These are phyloP conservation scores for Dasypus novemcinctus DNA, from an alignment of 2,113 vertebrate genomes.

Conservation along the genomic window DNA sequence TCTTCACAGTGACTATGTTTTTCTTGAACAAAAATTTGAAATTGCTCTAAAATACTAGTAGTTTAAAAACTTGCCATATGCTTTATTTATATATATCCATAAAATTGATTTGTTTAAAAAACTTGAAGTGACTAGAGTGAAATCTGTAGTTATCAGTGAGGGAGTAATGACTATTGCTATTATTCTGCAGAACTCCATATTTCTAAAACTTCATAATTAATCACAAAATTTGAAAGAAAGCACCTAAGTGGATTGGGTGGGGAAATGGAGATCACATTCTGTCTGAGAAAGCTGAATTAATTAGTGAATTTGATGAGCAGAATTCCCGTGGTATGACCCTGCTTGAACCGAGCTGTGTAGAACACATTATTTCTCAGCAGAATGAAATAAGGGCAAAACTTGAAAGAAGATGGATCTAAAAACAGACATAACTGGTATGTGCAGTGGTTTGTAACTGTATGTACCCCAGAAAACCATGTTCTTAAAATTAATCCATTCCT, in stretches of 20 bases:
- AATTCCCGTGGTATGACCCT: neutral
- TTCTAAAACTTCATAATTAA: slow-evolving; percentile 13
- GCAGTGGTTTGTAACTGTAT: neutral
- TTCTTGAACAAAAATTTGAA: neutral
- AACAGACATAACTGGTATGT: neutral
- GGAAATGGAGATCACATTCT: neutral
- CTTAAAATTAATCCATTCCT: too few relatives aligned
- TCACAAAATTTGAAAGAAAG: neutral
- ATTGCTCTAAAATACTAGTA: neutral
- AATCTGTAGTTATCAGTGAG: neutral
- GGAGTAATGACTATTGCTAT: neutral
- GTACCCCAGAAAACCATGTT: too few relatives aligned
- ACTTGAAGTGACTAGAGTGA: neutral
- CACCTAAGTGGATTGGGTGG: neutral
- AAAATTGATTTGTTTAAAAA: neutral
- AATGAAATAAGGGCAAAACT: slow-evolving; percentile 16
- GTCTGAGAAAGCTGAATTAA: neutral
- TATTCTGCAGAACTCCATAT: neutral
- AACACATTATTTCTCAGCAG: neutral
- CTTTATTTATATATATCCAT: too few relatives aligned
- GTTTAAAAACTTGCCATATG: neutral
- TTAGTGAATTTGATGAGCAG: neutral
- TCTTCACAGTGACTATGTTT: neutral
- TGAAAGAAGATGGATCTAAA: neutral
- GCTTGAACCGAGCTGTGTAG: neutral